These are phyloP conservation scores for Chymomyza fuscimana DNA, from an alignment of 2,888 invertebrate species.

Conservation along the genomic window DNA sequence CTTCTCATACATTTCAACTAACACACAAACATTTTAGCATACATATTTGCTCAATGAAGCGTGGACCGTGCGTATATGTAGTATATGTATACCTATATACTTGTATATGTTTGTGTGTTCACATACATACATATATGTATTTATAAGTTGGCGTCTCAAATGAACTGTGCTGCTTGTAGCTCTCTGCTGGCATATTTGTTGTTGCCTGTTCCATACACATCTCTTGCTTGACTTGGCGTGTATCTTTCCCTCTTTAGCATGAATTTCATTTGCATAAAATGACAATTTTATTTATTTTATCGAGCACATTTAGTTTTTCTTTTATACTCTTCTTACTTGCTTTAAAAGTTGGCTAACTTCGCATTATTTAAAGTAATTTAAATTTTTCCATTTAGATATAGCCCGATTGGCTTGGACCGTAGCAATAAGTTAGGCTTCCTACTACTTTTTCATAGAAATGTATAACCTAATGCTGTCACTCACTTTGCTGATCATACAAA, in stretches of 20 bases:
- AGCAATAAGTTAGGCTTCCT: neutral
- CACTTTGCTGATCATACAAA: neutral
- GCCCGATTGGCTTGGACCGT: neutral
- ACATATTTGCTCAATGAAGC: neutral
- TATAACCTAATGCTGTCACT: neutral
- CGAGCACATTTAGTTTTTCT: slow-evolving; percentile 21
- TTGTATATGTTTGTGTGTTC: too few species aligned
- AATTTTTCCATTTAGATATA: slow-evolving; percentile 35
- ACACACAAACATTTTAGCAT: neutral
- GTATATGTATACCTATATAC: too few species aligned
- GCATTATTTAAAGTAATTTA: slow-evolving; percentile 48
- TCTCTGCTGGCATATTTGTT: neutral
- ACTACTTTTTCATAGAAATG: too few species aligned
- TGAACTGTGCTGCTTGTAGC: neutral
- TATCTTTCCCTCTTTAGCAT: slow-evolving; percentile 19
- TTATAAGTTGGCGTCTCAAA: neutral
- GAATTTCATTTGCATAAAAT: slow-evolving; percentile 64
- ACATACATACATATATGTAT: slow-evolving; percentile 17
- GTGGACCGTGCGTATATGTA: slow-evolving; percentile 14
- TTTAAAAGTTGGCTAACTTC: slow-evolving; percentile 9
- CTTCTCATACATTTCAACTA: neutral
- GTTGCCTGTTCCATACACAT: slow-evolving; percentile 16
- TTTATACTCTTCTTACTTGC: neutral
- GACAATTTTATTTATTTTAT: slow-evolving; percentile 72
- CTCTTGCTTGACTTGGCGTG: slow-evolving; percentile 26